Evolutionary conservation across 2,113 vertebrate genomes (phyloP), one percentile per base, ranked within the genome.

Genomic region (Cottus gobio): DNA sequence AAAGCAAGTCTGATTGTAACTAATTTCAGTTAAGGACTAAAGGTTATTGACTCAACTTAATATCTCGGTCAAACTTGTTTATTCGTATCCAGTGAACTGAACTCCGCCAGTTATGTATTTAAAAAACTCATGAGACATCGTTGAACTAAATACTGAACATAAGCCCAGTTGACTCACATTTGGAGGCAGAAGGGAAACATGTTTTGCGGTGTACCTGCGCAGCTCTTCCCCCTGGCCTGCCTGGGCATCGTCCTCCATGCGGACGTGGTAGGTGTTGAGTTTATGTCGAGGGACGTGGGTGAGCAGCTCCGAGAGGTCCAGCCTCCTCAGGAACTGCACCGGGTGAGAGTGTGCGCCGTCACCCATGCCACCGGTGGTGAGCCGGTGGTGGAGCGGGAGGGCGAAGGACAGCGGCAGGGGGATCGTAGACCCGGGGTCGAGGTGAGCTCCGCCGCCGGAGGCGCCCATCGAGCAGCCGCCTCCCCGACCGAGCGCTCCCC

Each of bases 171-270:
- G 5, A 44, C n/a, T 58, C 16, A 31, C 26, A 57, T 71, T 39
- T 57, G 8, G 5, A 44, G 2, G 1, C 9, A 5, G 12, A 44
- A 30, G 7, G 10, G 13, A 22, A 13, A 36, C 36, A 12, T 7
- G 31, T 57, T 34, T 46, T 8, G 8, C 37, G 5, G 15, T 16
- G 30, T 63, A 94, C 93, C 93, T 93, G 78, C 98, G 95, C 48
- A 99, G 96, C 83, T 99, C 98, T 92, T 99, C 98, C 56, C 98
- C 98, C 95, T 99, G 98, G 66, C 98, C 98, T 26, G 96, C 96
- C 77, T 99, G 97, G 71, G 98, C 96, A 16, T 99, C 98, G 0
- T 99, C 98, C 94, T 99, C 98, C 98, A 99, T 98, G 52, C 98
- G 96, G 76, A 99, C 98, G 0, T 99, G 98, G 93, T 99, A 99